Conservation (phyloP, 2,113 vertebrate genomes). For the Stomatorhinus ivindoensis region DNA sequence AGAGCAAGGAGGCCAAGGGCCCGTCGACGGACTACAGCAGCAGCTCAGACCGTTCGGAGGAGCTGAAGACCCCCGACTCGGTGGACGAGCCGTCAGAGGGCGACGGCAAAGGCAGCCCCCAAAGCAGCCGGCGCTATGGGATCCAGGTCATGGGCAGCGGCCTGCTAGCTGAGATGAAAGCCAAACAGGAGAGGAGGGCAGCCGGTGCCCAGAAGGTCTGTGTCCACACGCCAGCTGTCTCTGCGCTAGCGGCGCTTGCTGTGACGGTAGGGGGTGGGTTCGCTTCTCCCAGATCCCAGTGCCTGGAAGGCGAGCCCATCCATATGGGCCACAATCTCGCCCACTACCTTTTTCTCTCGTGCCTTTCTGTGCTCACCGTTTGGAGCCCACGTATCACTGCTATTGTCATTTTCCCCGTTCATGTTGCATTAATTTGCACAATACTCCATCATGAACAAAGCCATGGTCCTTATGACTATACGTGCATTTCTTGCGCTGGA, state of each 20-base stretch:
- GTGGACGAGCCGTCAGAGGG: constrained; percentile 74
- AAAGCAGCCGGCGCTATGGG: constrained; percentile 74
- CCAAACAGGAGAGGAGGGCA: constrained; percentile 88
- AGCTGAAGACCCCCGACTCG: constrained; percentile 75
- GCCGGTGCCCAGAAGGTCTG: constrained; percentile 74
- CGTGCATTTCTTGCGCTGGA: neutral
- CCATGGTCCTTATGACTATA: neutral
- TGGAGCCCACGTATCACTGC: neutral
- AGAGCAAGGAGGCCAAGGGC: constrained; percentile 42
- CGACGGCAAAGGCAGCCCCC: constrained; percentile 71
- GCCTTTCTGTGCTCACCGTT: neutral
- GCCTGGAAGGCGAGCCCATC: neutral
- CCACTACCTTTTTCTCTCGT: neutral
- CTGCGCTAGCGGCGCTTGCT: neutral
- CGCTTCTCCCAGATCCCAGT: neutral
- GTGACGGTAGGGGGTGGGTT: neutral
- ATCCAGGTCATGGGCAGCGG: constrained; percentile 89
- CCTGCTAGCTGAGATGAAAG: constrained; percentile 92
- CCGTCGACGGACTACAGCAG: constrained; percentile 60
- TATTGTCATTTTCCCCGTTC: neutral
- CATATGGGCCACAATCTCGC: neutral
- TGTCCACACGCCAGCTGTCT: constrained; percentile 7
- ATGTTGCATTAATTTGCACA: neutral
- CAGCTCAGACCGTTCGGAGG: constrained; percentile 70
- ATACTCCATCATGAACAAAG: neutral